Evolutionary conservation across 2,888 invertebrate genomes (phyloP), one percentile per base, ranked within the genome.

Genomic region (Tryphoninae sp.): DNA sequence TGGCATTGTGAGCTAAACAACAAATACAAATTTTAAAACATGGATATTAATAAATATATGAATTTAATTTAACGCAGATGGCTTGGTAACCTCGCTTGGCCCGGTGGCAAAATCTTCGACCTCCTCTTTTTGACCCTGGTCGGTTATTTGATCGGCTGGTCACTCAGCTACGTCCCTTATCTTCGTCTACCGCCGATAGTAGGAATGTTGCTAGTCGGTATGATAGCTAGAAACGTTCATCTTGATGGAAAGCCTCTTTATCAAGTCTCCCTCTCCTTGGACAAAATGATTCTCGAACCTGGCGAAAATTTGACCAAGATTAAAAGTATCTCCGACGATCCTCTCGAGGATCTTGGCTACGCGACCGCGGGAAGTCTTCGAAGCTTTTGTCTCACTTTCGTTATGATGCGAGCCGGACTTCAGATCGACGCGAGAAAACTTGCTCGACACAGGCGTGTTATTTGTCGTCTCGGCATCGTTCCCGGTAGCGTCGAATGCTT

Each of bases 151-250:
- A 40, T 83, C 58, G 83, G 83, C 9, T 83, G 83, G 78, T 49
- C 72, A 42, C 67, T 83, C 53, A 78, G 81, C 55, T 76, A 78
- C 58, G 68, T 83, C 53, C 83, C 83, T 45, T 78, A 81, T 65
- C 78, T 83, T 13, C 81, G 76, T 49, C 55, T 92, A 16, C 92
- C 94, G 2, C 94, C 94, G 19, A 93, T 94, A 90, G 89, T 94
- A 76, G 94, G 94, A 51, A 94, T 94, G 94, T 88, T 94, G 11
- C 90, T 94, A 69, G 93, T 93, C 78, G 94, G 94, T 11, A 92
- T 94, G 1, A 86, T 93, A 13, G 80, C 81, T 51, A 71, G 83
- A 51, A 83, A 83, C 23, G 65, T 81, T 6, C 55, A 71, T 33
- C 58, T n/a, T n/a, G 49, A 79, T 33, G 79, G 79, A n/a, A 58